phyloP scores from a whole-genome alignment of 2,797 vertebrate species.

The Euphonia xanthogaster region DNA sequence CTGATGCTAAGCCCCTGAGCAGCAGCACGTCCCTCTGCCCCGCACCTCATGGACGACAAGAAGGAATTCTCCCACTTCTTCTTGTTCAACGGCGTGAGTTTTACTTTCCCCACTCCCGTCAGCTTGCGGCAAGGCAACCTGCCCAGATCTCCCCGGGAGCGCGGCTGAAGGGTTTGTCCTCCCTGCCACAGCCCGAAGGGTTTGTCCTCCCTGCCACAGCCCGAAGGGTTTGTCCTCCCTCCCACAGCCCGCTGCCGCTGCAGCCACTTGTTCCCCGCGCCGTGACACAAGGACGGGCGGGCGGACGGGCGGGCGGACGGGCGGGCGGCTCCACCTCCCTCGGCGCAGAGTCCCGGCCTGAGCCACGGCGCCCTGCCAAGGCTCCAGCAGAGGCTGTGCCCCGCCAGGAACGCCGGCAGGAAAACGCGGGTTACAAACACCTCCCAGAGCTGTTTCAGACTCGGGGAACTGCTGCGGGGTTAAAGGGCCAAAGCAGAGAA shows the following conservation, averaged over 20 bases:
- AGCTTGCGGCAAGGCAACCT: not conserved
- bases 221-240: too few relatives aligned
- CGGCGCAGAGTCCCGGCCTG: not conserved
- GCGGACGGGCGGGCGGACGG: not conserved
- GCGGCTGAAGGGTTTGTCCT: not conserved
- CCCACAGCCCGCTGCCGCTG: not conserved
- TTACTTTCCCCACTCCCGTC: not conserved
- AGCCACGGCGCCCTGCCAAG: not conserved
- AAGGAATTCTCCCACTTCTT: not conserved
- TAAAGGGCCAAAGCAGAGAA: not conserved
- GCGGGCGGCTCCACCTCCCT: not conserved
- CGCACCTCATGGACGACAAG: accelerated
- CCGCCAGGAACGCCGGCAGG: not conserved
- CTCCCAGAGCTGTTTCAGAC: not conserved
- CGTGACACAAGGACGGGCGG: not conserved
- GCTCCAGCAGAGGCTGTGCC: not conserved
- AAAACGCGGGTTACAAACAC: slow-evolving; percentile 5
- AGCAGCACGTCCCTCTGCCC: not conserved
- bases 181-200: too few relatives aligned
- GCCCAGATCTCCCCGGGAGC: not conserved
- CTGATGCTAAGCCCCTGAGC: not conserved
- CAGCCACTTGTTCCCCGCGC: not conserved
- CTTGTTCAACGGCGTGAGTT: not conserved
- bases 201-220: too few relatives aligned
- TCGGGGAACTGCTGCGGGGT: not conserved